phyloP scores from a whole-genome alignment of 2,113 vertebrate species.

The Silurus asotus region DNA sequence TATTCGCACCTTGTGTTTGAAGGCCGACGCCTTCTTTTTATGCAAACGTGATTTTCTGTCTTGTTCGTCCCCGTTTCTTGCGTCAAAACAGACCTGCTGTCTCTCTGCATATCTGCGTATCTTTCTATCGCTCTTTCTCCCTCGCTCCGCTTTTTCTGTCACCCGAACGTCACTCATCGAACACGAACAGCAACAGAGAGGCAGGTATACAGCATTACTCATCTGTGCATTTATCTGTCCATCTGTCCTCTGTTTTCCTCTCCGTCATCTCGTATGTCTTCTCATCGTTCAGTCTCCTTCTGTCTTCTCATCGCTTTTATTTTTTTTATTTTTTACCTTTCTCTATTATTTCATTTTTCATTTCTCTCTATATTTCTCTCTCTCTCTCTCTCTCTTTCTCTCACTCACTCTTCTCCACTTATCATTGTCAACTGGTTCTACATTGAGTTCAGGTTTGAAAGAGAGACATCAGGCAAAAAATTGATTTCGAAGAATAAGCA shows the following conservation, averaged over 20 bases:
- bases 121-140: background rate
- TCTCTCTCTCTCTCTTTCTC: background rate
- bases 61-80: background rate
- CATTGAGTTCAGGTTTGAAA: background rate
- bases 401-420: background rate
- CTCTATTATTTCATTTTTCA: background rate
- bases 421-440: background rate
- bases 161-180: background rate
- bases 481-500: background rate
- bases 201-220: constrained; percentile 16
- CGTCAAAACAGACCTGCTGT: background rate
- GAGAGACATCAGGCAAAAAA: background rate
- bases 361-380: background rate
- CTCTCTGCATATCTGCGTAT: background rate
- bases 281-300: background rate
- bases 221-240: constrained; percentile 38
- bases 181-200: background rate
- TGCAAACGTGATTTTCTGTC: background rate
- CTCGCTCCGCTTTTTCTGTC: background rate
- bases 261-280: background rate
- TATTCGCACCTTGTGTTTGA: background rate
- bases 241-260: constrained; percentile 4
- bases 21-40: background rate
- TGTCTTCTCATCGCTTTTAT: background rate
- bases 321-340: background rate